A percentile compares a stretch with the other conserved stretches of the same genome.
Evolutionary conservation across 2,113 vertebrate genomes (phyloP).

Genomic region (Sylvia atricapilla): DNA sequence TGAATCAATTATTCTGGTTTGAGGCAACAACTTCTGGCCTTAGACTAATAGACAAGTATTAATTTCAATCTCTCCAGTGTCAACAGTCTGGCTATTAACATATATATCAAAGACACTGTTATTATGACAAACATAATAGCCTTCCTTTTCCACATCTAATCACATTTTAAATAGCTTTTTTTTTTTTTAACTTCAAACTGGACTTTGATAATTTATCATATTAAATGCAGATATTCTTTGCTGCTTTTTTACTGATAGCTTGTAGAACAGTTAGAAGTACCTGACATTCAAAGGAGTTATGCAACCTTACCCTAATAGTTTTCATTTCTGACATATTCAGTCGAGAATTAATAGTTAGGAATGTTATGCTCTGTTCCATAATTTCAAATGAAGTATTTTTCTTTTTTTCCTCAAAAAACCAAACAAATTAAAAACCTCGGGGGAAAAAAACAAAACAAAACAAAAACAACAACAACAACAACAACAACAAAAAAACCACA

Average conservation of each 20-base stretch:
- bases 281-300: background rate
- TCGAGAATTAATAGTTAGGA: background rate
- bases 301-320: background rate
- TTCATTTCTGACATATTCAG: background rate
- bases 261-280: background rate
- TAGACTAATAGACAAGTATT: conserved; percentile 63
- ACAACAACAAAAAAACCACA: too few species aligned
- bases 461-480: too few species aligned
- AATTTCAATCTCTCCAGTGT: conserved; percentile 62
- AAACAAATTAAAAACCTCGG: background rate
- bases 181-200: background rate
- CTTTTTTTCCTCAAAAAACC: background rate
- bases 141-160: background rate
- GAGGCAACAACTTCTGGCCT: conserved; percentile 62
- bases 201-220: background rate
- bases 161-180: background rate
- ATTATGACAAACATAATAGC: conserved; percentile 16
- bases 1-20: conserved; percentile 73
- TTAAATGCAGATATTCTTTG: background rate
- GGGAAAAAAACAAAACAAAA: too few species aligned
- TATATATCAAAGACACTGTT: conserved; percentile 37
- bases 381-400: background rate
- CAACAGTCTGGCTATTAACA: conserved; percentile 59
- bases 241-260: background rate
- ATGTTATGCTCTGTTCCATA: background rate